Evolutionary conservation across 2,888 invertebrate genomes (phyloP), one percentile per base, ranked within the genome.

Genomic region (Caradrina kadenii): DNA sequence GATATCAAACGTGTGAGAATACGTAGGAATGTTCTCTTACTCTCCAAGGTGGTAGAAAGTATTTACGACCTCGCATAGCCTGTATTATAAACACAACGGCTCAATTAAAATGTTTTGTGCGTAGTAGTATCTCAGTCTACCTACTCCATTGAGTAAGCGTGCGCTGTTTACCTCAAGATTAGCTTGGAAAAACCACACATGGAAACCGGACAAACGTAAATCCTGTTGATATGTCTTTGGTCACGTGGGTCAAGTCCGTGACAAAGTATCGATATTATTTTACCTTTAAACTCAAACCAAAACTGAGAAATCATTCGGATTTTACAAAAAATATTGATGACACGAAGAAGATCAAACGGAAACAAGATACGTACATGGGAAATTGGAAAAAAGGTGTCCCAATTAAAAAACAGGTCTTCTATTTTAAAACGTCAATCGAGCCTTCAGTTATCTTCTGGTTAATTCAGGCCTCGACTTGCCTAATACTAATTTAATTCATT

Each of bases 141-240:
- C 49, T 73, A 63, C 39, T 63, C 50, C 61, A 56, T 72, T 63
- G 68, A 77, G 71, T 83, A 72, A 79, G 68, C 68, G 39, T 65
- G 62, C 60, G 72, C n/a, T 22, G 52, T 80, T 81, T 80, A 70
- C 80, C 72, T 73, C 63, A 74, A 82, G 73, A 65, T 72, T 67
- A 62, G 76, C 71, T 81, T 74, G 88, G 88, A 80, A 88, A 88
- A 86, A 79, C 88, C 88, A 75, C 76, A 74, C 69, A 73, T 79
- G 71, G 68, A 75, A 77, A 76, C 70, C 84, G 81, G 83, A 81
- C 79, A 80, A 76, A 66, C 63, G 64, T 78, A 79, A 82, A 86
- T 77, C 76, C 72, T 76, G 76, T 67, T 76, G 63, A 62, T 63
- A 70, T 79, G 71, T 73, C 64, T 74, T 69, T 69, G 69, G 80